Conservation (phyloP, 2,888 invertebrate genomes). For the Drosophila stalkeri region DNA sequence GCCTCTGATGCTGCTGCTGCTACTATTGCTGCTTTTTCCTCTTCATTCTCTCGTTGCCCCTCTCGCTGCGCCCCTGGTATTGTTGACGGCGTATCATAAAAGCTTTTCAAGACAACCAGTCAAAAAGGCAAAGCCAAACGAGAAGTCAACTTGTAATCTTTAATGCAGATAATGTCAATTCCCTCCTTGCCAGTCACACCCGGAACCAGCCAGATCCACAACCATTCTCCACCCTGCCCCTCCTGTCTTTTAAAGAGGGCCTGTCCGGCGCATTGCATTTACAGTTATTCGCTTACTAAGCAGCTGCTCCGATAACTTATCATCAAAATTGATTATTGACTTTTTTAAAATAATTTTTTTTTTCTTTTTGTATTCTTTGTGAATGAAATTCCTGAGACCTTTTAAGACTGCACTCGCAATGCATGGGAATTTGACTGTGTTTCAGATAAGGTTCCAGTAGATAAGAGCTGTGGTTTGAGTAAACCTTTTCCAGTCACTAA, state of each 20-base stretch:
- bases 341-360: conserved; percentile 41
- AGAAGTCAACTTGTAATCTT: conserved; percentile 78
- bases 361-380: conserved; percentile 11
- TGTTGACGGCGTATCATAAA: conserved; percentile 60
- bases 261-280: conserved; percentile 36
- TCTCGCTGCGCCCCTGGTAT: background rate
- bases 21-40: background rate
- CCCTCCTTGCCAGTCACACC: conserved; percentile 61
- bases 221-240: background rate
- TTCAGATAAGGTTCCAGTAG: conserved; percentile 27
- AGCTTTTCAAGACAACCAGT: conserved; percentile 76
- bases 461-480: conserved; percentile 25
- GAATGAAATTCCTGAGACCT: conserved; percentile 1
- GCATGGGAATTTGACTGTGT: conserved; percentile 41
- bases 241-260: background rate
- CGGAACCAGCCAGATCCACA: conserved; percentile 15
- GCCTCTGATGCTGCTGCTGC: conserved; percentile 5
- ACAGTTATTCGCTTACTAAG: conserved; percentile 37
- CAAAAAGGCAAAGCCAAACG: conserved; percentile 66
- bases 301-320: conserved; percentile 58
- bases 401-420: conserved; percentile 17
- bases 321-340: conserved; percentile 67
- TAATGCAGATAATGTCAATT: conserved; percentile 78
- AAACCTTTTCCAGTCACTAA: conserved; percentile 36
- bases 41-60: background rate